Evolutionary conservation across 2,888 invertebrate species (phyloP).

Genomic region (Dione vanillae): DNA sequence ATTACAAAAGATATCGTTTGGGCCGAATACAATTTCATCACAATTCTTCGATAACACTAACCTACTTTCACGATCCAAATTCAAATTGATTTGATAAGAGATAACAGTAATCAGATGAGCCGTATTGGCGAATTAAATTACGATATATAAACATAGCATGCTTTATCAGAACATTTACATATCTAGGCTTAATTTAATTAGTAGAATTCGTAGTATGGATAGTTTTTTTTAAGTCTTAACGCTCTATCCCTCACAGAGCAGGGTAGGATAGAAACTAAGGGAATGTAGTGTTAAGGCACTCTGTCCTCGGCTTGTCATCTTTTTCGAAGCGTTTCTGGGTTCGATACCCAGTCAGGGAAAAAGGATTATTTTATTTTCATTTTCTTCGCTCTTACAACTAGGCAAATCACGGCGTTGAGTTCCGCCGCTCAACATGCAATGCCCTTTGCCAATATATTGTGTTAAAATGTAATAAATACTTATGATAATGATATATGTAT

Average conservation of each 20-base stretch:
- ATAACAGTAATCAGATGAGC: slow-evolving; percentile 9
- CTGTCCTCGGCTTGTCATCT: too few species aligned
- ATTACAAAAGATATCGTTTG: background rate
- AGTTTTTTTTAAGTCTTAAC: too few species aligned
- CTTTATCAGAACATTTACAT: background rate
- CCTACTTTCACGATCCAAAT: slow-evolving; percentile 22
- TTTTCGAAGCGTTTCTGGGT: too few species aligned
- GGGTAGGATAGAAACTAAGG: too few species aligned
- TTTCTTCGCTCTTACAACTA: background rate
- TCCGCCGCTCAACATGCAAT: background rate
- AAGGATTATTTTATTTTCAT: background rate
- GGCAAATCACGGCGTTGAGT: background rate
- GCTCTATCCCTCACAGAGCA: too few species aligned
- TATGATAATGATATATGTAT: too few species aligned
- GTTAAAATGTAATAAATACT: too few species aligned
- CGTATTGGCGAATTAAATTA: slow-evolving; percentile 4
- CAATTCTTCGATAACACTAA: slow-evolving; percentile 21
- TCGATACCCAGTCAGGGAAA: background rate
- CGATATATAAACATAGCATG: background rate
- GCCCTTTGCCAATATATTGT: too few species aligned
- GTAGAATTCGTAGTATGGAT: background rate
- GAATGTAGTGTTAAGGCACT: too few species aligned
- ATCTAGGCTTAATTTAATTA: background rate
- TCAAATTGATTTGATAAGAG: slow-evolving; percentile 17
- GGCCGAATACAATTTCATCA: background rate